Base-by-base conservation (phyloP, 2,113 vertebrate genomes). In the Balaeniceps rex region DNA sequence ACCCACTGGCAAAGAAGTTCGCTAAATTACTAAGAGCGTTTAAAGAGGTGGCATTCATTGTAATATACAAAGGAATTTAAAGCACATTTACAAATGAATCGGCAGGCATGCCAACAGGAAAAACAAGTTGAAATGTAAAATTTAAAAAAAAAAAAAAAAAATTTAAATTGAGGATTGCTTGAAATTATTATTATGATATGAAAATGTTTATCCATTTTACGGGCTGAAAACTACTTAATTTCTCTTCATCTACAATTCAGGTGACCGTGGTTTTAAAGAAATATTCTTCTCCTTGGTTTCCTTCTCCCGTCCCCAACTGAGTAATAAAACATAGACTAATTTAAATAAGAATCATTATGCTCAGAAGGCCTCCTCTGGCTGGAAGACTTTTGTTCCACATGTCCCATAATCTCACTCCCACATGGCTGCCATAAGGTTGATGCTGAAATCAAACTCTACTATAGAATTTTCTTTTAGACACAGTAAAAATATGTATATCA, bases 341-440 rank as follows among this genome's bases (percentile, higher is more conserved):
- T 97, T 98, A 97, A 98, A 97, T 95, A 96, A 96, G 96, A 97
- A 97, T 97, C 94, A 95, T 97, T 97, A 97, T 96, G 93, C 86
- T 97, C 97, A 95, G 96, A 97, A 97, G 95, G 94, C 96, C 94
- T 97, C 94, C 95, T 94, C 93, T 96, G 91, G 96, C 96, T 97
- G 86, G 87, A 97, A 96, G 88, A 96, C 91, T 94, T 93, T 97
- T 96, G 94, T 97, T 97, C 94, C 93, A 93, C 94, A 95, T 87
- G 87, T 96, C 95, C 96, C 94, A 97, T 96, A 97, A 97, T 92
- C 96, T 95, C 93, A 85, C 74, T 96, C 86, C 92, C 69, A 90
- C 88, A 93, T 95, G 94, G 86, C 74, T 97, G 91, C 94, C 96
- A 94, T 87, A 93, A 97, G 90, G 93, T 77, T 92, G 88, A 94